phyloP scores from a whole-genome alignment of 1,140 invertebrate genomes.

The Cryptotermes secundus region DNA sequence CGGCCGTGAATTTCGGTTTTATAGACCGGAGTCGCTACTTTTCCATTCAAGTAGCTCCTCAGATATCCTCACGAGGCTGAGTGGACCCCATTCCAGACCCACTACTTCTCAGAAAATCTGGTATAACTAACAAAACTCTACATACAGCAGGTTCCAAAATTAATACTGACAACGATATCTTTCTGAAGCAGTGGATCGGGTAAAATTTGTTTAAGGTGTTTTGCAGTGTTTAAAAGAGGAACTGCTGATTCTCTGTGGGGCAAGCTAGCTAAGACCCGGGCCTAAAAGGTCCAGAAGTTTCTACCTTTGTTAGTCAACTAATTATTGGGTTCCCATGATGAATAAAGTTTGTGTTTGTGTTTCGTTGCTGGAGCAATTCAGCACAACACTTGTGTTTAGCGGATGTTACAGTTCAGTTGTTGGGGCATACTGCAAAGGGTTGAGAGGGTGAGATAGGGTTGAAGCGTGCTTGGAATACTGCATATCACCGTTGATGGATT shows the following conservation, averaged over 20 bases:
- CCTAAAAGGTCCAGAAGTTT: background rate
- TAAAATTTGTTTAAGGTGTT: too few species aligned
- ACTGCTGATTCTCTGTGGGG: background rate
- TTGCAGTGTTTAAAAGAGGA: too few species aligned
- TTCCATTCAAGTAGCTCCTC: too few species aligned
- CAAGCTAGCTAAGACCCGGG: background rate
- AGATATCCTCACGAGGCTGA: too few species aligned
- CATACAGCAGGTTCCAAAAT: too few species aligned
- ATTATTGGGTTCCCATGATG: background rate
- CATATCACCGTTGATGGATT: background rate
- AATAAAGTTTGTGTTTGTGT: background rate
- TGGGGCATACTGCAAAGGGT: background rate
- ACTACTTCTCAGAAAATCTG: too few species aligned
- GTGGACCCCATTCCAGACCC: too few species aligned
- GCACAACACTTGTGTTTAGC: constrained; percentile 14
- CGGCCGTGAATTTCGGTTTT: too few species aligned
- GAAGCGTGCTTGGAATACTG: background rate
- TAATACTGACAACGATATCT: too few species aligned
- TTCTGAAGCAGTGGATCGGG: too few species aligned
- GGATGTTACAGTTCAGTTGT: constrained; percentile 5
- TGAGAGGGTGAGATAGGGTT: background rate
- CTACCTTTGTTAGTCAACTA: constrained; percentile 10
- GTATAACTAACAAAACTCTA: too few species aligned
- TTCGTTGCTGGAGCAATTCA: background rate
- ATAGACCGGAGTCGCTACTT: too few species aligned